These are phyloP conservation scores for Leptonema lineaticorne DNA, from an alignment of 1,140 invertebrate species.

Conservation along the genomic window DNA sequence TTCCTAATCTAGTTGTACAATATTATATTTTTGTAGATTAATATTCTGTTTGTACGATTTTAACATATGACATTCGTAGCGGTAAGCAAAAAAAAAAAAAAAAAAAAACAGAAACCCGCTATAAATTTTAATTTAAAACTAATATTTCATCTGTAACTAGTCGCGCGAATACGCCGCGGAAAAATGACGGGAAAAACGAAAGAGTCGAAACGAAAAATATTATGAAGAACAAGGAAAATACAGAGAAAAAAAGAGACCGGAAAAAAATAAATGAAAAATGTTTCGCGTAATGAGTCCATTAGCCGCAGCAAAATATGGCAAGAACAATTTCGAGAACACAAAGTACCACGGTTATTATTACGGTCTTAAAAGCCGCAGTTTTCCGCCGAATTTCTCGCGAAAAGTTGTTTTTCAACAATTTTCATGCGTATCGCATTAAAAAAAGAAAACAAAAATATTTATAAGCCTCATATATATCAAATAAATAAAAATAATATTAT, in stretches of 20 bases:
- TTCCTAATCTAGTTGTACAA: too few relatives aligned
- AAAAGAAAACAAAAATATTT: too few relatives aligned
- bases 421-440: too few relatives aligned
- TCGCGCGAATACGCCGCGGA: background rate
- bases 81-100: too few relatives aligned
- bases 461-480: too few relatives aligned
- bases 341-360: constrained; percentile 3
- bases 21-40: too few relatives aligned
- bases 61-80: too few relatives aligned
- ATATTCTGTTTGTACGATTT: too few relatives aligned
- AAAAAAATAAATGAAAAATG: background rate
- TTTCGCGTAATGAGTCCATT: constrained; percentile 19
- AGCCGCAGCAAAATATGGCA: constrained; percentile 9
- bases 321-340: constrained; percentile 13
- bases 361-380: constrained; percentile 9
- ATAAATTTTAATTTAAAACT: too few relatives aligned
- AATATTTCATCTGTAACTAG: too few relatives aligned
- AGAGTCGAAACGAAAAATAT: background rate
- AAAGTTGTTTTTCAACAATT: background rate
- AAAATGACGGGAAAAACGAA: background rate
- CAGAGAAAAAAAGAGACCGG: background rate
- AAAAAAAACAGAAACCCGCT: too few relatives aligned
- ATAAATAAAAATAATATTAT: too few relatives aligned
- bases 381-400: background rate
- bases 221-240: background rate